A percentile compares a stretch with the other conserved stretches of the same genome.
These are phyloP conservation scores for Barypeithes pellucidus DNA, from an alignment of 2,888 invertebrate species.

Conservation along the genomic window DNA sequence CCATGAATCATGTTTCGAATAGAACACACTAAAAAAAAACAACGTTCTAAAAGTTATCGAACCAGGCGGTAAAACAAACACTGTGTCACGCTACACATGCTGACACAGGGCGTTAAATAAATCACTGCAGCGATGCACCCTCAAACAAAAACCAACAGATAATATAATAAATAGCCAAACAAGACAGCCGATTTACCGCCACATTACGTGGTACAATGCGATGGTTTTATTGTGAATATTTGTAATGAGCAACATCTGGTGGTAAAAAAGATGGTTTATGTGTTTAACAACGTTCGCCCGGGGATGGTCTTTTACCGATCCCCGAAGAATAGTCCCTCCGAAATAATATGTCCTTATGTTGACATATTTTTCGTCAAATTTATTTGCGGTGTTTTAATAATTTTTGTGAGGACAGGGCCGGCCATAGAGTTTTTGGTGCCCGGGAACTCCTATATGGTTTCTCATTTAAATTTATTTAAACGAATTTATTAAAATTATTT, in stretches of 20 bases:
- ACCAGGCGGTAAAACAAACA: constrained; percentile 12
- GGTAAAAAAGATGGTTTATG: constrained; percentile 63
- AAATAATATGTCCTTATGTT: constrained; percentile 19
- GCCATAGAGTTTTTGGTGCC: too few species aligned
- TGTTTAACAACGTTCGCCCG: constrained; percentile 47
- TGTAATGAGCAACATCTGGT: constrained; percentile 70
- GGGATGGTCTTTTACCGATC: constrained; percentile 43
- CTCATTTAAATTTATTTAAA: too few species aligned
- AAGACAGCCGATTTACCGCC: constrained; percentile 70
- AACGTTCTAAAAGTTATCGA: constrained; percentile 1
- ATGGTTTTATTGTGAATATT: constrained; percentile 55
- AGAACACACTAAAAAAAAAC: not conserved
- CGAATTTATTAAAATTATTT: too few species aligned
- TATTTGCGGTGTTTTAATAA: not conserved
- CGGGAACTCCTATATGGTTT: too few species aligned
- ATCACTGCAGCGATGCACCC: constrained; percentile 61
- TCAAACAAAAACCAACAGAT: constrained; percentile 67
- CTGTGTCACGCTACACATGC: constrained; percentile 8
- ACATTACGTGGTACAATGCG: constrained; percentile 69
- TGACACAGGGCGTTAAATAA: constrained; percentile 54
- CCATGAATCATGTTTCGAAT: too few species aligned
- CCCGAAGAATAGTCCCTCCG: constrained; percentile 34
- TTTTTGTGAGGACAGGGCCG: not conserved
- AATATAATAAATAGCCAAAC: constrained; percentile 69
- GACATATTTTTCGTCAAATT: constrained; percentile 11